Conservation (phyloP, 2,888 invertebrate genomes). For the Pyrgus malvae region DNA sequence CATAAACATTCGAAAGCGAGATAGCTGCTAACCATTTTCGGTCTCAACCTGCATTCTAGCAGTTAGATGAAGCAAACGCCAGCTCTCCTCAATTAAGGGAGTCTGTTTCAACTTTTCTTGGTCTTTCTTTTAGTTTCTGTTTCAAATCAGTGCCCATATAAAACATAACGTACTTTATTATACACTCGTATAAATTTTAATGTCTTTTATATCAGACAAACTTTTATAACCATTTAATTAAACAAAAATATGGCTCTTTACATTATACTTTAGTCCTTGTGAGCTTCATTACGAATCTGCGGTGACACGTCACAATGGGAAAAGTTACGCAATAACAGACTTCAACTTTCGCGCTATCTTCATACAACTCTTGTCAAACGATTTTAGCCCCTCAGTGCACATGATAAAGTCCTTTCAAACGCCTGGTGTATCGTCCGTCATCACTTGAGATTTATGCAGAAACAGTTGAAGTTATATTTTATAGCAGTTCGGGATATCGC, state of each 20-base stretch:
- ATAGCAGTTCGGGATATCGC: constrained; percentile 40
- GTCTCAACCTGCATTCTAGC: too few species aligned
- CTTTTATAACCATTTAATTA: not conserved
- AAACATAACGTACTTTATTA: too few species aligned
- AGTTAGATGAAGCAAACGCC: too few species aligned
- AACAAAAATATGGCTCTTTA: constrained; percentile 1
- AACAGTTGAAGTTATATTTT: constrained; percentile 43
- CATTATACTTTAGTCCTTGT: constrained; percentile 21
- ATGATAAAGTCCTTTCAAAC: constrained; percentile 37
- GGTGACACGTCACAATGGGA: constrained; percentile 58
- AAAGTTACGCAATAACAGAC: constrained; percentile 67
- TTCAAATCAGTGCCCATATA: too few species aligned
- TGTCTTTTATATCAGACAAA: too few species aligned
- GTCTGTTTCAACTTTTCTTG: too few species aligned
- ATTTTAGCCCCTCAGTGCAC: constrained; percentile 43
- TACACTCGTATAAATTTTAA: too few species aligned
- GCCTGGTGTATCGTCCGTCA: constrained; percentile 43
- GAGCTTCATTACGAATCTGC: constrained; percentile 52
- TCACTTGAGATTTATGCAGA: constrained; percentile 54
- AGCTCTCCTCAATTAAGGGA: too few species aligned
- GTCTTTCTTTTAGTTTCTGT: too few species aligned
- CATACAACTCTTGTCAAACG: constrained; percentile 34
- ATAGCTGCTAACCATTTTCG: too few species aligned
- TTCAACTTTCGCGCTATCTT: constrained; percentile 40
- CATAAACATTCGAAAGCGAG: too few species aligned